These are phyloP conservation scores for Urocynchramus pylzowi DNA, from an alignment of 2,113 vertebrate species.

Conservation along the genomic window DNA sequence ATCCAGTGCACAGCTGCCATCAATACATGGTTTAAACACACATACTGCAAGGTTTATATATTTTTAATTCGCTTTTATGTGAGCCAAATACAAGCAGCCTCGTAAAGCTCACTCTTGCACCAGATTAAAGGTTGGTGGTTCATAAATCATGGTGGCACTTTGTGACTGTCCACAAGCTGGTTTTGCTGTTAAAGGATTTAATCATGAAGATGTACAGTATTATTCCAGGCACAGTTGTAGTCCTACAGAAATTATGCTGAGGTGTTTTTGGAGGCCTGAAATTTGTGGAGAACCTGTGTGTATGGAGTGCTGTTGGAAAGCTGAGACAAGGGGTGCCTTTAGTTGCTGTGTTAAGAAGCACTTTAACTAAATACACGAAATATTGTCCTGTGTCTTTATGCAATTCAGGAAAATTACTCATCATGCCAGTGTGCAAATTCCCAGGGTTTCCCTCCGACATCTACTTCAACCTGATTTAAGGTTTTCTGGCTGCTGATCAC, in stretches of 20 bases:
- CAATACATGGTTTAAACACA: background rate
- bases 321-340: background rate
- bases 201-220: background rate
- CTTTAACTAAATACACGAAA: background rate
- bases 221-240: background rate
- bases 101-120: background rate
- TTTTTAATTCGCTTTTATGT: background rate
- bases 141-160: background rate
- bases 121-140: background rate
- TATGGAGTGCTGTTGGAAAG: background rate
- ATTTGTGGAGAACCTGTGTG: background rate
- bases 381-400: background rate
- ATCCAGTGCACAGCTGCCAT: background rate
- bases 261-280: background rate
- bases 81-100: background rate
- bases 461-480: background rate
- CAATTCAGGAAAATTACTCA: background rate
- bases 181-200: background rate
- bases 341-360: background rate
- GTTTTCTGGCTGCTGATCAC: background rate
- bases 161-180: background rate
- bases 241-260: background rate
- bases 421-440: background rate
- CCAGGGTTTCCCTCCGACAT: background rate
- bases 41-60: background rate